Evolutionary conservation across 2,113 vertebrate species (phyloP).

Genomic region (Carollia perspicillata): DNA sequence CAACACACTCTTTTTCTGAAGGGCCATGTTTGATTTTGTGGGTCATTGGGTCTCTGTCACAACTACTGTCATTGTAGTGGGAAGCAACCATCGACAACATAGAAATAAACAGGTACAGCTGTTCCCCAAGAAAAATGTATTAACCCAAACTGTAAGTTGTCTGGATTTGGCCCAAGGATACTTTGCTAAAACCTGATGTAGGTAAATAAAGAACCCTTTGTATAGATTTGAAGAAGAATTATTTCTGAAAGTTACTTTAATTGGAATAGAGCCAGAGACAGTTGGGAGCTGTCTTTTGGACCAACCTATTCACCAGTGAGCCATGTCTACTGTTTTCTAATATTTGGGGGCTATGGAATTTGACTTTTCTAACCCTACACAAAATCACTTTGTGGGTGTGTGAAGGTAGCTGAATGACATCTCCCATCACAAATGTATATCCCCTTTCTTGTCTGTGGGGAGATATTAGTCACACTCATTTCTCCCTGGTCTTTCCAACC

Average conservation of each 20-base stretch:
- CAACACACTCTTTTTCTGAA: background rate
- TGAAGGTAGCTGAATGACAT: background rate
- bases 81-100: background rate
- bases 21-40: background rate
- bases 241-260: slow-evolving; percentile 48
- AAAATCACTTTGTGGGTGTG: background rate
- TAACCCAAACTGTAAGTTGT: background rate
- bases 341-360: background rate
- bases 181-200: background rate
- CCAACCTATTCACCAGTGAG: background rate
- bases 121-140: background rate
- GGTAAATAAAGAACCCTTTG: background rate
- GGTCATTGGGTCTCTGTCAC: background rate
- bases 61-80: background rate
- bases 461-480: background rate
- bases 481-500: background rate
- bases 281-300: background rate
- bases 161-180: background rate
- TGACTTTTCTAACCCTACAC: background rate
- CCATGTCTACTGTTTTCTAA: background rate
- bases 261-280: background rate
- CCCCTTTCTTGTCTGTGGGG: background rate
- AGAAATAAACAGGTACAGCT: background rate
- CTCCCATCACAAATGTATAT: background rate
- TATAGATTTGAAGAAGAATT: background rate